A percentile compares a stretch with the other conserved stretches of the same genome.
Conservation (phyloP, 2,888 invertebrate species). For the Pyrgus malvae region DNA sequence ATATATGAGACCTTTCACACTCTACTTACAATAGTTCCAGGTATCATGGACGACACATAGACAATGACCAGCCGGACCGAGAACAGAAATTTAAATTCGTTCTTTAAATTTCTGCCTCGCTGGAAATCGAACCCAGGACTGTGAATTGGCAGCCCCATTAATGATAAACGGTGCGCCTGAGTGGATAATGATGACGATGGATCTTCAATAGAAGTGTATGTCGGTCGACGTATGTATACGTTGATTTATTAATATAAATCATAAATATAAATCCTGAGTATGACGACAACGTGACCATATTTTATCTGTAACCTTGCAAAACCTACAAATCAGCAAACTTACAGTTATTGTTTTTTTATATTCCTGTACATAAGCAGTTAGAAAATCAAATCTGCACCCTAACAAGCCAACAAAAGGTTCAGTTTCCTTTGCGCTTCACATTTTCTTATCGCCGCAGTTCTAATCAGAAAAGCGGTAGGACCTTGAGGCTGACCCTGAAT, state of each 20-base stretch:
- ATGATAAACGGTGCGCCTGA: too few relatives aligned
- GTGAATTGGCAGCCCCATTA: too few relatives aligned
- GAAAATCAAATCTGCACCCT: constrained; percentile 48
- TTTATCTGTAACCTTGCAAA: constrained; percentile 62
- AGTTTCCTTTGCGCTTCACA: constrained; percentile 46
- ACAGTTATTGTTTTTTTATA: constrained; percentile 69
- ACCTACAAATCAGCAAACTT: constrained; percentile 68
- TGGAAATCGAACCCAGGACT: too few relatives aligned
- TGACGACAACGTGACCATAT: constrained; percentile 32
- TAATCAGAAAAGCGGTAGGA: constrained; percentile 76
- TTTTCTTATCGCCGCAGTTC: constrained; percentile 65
- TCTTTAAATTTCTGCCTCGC: too few relatives aligned
- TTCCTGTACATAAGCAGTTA: constrained; percentile 34
- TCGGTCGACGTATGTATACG: too few relatives aligned
- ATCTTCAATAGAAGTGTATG: too few relatives aligned
- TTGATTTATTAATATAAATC: neutral
- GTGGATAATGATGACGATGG: too few relatives aligned
- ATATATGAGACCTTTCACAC: too few relatives aligned
- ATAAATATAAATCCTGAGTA: neutral
- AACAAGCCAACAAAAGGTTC: constrained; percentile 43
- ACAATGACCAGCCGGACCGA: too few relatives aligned
- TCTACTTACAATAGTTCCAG: too few relatives aligned
- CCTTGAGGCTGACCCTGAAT: constrained; percentile 80
- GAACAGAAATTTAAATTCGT: too few relatives aligned
- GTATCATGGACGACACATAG: too few relatives aligned